Percentiles rank a stretch among this genome's conserved stretches.
Conservation (phyloP, 2,113 vertebrate genomes). For the Psephotus haematonotus region DNA sequence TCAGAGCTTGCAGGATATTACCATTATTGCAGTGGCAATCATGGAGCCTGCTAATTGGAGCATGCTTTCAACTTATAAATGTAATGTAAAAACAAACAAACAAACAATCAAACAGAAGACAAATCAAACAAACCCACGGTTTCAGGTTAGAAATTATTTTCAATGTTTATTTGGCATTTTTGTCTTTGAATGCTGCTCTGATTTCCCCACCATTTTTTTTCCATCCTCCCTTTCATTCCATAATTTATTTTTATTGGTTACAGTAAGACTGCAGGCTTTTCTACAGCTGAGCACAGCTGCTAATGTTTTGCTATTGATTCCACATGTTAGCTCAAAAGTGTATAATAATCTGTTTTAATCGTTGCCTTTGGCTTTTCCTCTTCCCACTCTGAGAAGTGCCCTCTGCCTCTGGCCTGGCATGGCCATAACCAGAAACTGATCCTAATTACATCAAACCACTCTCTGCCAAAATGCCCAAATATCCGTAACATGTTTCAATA, state of each 20-base stretch:
- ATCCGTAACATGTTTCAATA: constrained; percentile 65
- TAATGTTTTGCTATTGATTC: constrained; percentile 78
- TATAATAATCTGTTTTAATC: constrained; percentile 77
- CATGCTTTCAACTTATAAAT: background rate
- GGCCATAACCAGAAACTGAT: constrained; percentile 74
- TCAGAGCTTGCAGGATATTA: background rate
- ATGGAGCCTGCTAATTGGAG: background rate
- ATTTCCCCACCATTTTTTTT: constrained; percentile 38
- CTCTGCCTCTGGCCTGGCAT: constrained; percentile 71
- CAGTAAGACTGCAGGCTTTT: constrained; percentile 70
- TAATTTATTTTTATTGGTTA: constrained; percentile 80
- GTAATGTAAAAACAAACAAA: background rate
- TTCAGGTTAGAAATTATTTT: constrained; percentile 14
- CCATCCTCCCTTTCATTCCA: constrained; percentile 56
- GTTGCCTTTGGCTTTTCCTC: constrained; percentile 80
- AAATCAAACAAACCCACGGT: background rate
- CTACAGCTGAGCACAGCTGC: constrained; percentile 75
- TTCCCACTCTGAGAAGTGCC: constrained; percentile 67
- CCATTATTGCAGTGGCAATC: background rate
- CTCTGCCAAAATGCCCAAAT: constrained; percentile 69
- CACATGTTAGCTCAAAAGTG: constrained; percentile 77
- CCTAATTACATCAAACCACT: constrained; percentile 71
- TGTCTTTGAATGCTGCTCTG: constrained; percentile 28
- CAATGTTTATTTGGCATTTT: background rate
- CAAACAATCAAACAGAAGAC: background rate